phyloP scores from a whole-genome alignment of 1,140 invertebrate genomes.

The Pseudomyrmex concolor region DNA sequence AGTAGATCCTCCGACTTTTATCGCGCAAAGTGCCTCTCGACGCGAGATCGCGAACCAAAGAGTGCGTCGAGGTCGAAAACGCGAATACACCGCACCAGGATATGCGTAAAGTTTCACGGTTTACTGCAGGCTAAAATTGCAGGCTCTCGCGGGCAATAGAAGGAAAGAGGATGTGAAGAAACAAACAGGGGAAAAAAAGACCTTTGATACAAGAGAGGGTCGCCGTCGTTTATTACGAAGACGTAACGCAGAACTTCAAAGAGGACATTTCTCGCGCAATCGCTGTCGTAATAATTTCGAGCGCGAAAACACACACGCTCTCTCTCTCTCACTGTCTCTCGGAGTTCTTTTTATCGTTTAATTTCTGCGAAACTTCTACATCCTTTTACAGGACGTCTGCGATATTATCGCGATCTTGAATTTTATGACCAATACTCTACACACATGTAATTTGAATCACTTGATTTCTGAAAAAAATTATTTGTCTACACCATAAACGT shows the following conservation, averaged over 20 bases:
- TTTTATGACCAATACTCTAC: neutral
- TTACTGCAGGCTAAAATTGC: constrained; percentile 53
- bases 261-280: constrained; percentile 49
- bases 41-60: constrained; percentile 26
- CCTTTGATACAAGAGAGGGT: constrained; percentile 31
- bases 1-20: constrained; percentile 55
- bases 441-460: too few relatives aligned
- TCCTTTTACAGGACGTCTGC: neutral
- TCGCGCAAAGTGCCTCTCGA: constrained; percentile 34
- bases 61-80: constrained; percentile 40
- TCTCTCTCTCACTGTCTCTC: neutral
- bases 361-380: constrained; percentile 9
- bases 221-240: constrained; percentile 64
- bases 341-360: constrained; percentile 7
- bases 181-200: neutral
- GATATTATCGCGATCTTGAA: constrained; percentile 15
- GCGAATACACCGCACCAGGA: constrained; percentile 21
- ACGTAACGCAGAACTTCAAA: constrained; percentile 67
- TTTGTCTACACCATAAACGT: neutral
- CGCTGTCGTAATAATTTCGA: constrained; percentile 47
- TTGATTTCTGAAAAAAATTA: neutral
- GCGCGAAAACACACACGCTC: constrained; percentile 12
- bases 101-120: constrained; percentile 48
- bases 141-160: neutral
- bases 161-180: neutral